phyloP scores from a whole-genome alignment of 2,113 vertebrate genomes.

The Apteryx owenii region DNA sequence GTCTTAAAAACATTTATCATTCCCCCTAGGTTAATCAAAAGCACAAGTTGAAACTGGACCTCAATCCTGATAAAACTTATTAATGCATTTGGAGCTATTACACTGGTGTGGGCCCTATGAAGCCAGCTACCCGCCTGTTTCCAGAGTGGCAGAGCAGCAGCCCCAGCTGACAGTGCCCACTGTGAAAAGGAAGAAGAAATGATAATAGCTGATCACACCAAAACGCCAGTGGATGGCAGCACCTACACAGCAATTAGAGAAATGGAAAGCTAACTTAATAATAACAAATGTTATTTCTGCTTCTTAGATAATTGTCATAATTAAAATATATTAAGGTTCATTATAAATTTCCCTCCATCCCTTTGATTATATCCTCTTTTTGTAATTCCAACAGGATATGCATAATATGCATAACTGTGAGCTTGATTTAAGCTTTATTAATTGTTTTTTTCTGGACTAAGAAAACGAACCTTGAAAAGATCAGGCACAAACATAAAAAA shows the following conservation, averaged over 20 bases:
- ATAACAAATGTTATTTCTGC: rapidly evolving
- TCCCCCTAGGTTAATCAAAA: background rate
- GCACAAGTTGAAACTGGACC: background rate
- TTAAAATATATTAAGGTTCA: rapidly evolving
- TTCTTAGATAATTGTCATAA: rapidly evolving
- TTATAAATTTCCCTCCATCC: background rate
- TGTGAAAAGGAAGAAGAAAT: background rate
- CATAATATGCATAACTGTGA: rapidly evolving
- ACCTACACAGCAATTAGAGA: background rate
- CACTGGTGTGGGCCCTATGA: background rate
- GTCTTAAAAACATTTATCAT: background rate
- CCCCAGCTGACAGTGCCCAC: background rate
- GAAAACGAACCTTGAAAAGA: background rate
- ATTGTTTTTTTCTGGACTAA: background rate
- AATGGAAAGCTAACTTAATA: rapidly evolving
- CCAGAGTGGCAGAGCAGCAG: background rate
- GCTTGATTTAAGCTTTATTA: background rate
- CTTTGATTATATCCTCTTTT: no score
- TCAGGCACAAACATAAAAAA: background rate
- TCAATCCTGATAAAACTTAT: rapidly evolving
- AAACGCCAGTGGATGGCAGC: conserved; percentile 52
- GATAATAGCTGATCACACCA: background rate
- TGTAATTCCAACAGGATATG: background rate
- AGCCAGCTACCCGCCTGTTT: no score
- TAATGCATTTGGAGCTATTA: rapidly evolving